A percentile compares a stretch with the other conserved stretches of the same genome.
Conservation (phyloP, 1,140 invertebrate species). For the Thereuonema tuberculata region DNA sequence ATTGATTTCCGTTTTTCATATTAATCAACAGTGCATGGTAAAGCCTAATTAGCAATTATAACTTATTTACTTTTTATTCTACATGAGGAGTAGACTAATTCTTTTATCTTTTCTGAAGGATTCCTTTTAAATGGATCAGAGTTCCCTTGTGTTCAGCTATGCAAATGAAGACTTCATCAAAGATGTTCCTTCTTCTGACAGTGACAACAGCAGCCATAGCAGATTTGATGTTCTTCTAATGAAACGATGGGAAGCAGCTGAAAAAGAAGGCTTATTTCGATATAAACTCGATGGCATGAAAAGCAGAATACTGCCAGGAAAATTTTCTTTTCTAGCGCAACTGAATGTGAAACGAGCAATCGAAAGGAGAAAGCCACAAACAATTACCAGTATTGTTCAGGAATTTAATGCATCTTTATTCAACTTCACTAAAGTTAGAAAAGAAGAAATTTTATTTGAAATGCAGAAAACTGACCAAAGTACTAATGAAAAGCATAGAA, state of each 20-base stretch:
- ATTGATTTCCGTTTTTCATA: no score
- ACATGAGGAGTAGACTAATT: no score
- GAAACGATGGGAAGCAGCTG: conserved; percentile 17
- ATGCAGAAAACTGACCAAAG: conserved; percentile 3
- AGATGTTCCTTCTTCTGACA: not conserved
- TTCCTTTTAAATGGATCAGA: no score
- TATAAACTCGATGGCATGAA: conserved; percentile 20
- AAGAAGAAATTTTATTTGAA: conserved; percentile 42
- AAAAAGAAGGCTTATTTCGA: conserved; percentile 16
- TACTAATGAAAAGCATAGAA: conserved; percentile 2
- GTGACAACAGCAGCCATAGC: not conserved
- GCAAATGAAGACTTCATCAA: no score
- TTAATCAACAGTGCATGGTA: no score
- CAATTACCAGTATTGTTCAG: conserved; percentile 40
- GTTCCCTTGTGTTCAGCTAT: no score
- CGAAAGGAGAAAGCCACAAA: conserved; percentile 44
- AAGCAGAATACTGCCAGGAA: conserved; percentile 20
- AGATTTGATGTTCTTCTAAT: conserved; percentile 18
- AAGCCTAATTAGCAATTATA: no score
- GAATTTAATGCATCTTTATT: conserved; percentile 45
- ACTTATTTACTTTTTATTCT: no score
- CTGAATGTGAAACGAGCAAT: conserved; percentile 45
- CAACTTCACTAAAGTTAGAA: conserved; percentile 49
- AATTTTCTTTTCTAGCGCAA: conserved; percentile 32
- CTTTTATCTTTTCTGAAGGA: no score